Base-by-base conservation (phyloP, 2,113 vertebrate genomes). In the Charina bottae region DNA sequence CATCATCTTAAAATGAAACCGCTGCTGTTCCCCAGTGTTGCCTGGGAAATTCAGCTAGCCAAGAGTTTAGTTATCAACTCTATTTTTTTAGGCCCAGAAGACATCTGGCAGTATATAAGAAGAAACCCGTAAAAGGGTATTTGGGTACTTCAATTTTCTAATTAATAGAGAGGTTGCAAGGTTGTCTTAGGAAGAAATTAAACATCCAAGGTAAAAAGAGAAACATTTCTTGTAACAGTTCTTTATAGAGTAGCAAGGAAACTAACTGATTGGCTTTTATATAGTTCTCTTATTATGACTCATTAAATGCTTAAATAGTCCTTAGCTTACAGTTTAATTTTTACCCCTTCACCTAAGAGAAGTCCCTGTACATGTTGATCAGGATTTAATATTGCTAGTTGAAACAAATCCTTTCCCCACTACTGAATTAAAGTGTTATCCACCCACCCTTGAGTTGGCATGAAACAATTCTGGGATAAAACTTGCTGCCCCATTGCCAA, bases 1-100 rank as follows among this genome's bases (percentile, higher is more conserved):
- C 84, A 28, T 92, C 92, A 89, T 90, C 90, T 72, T 84, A 83
- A 68, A 95, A 86, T 58, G 91, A 83, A 88, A n/a, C 93, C 85
- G 60, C 68, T 56, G 4, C 46, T 83, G 87, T 83, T 94, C 89
- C 90, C 26, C 24, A 83, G 54, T 78, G 64, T 85, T 95, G 86
- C 37, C 84, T 83, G 46, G 84, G 13, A 94, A 89, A 93, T 91
- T 23, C 42, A 88, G 59, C 68, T 53, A 62, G 23, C 64, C 94
- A 59, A 59, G 37, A 49, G 56, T 58, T 64, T 83, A 90, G 60
- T 56, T 93, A 33, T 86, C 89, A 85, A 89, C 42, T 86, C 26
- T 6, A 24, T 87, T 93, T 87, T 83, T 84, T 85, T 94, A 85
- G 64, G 87, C 55, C 87, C 86, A 46, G 55, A 58, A 92, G 91